Conservation (phyloP, 1,140 invertebrate species). For the Tetragonula clypearis region DNA sequence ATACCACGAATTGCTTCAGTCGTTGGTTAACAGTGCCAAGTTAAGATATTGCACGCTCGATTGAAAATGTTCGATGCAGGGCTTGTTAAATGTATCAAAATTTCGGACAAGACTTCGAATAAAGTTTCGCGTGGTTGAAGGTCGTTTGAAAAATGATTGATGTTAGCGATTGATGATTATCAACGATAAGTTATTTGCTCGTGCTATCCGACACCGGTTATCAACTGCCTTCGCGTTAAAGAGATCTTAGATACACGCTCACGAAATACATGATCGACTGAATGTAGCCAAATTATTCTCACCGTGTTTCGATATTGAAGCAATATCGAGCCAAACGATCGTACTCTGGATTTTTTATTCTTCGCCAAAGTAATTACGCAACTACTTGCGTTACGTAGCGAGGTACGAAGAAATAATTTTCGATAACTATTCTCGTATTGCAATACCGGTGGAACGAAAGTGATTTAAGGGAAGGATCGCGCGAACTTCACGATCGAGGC, state of each 20-base stretch:
- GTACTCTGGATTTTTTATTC: not conserved
- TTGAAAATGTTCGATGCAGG: not conserved
- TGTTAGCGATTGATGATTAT: not conserved
- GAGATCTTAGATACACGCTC: not conserved
- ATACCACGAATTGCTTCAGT: not conserved
- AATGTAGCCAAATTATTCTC: not conserved
- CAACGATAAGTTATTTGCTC: not conserved
- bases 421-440: not conserved
- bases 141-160: not conserved
- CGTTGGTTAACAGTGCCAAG: not conserved
- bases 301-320: not conserved
- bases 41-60: not conserved
- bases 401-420: not conserved
- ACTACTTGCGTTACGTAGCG: not conserved
- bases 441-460: not conserved
- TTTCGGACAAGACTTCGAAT: not conserved
- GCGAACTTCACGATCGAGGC: not conserved
- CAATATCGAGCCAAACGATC: not conserved
- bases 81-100: not conserved
- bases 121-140: not conserved
- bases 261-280: too few relatives aligned
- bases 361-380: not conserved
- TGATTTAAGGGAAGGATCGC: constrained; percentile 2
- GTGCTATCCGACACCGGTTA: not conserved
- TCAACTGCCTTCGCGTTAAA: not conserved